Evolutionary conservation across 1,140 invertebrate species (phyloP).

Genomic region (Cydia fagiglandana): DNA sequence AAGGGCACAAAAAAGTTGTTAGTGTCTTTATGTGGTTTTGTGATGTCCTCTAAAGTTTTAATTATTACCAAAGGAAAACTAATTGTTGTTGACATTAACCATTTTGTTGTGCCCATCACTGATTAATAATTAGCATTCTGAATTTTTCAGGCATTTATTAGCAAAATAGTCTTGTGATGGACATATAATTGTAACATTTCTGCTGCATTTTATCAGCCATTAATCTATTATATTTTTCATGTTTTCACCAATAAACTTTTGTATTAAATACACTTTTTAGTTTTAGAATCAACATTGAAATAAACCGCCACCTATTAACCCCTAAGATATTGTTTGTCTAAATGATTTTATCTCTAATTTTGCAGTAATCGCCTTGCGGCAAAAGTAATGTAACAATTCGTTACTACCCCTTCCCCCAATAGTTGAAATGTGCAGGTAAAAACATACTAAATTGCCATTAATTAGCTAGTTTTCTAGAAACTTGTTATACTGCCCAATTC

Average conservation of each 20-base stretch:
- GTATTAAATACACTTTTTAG: constrained; percentile 80
- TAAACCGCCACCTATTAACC: constrained; percentile 76
- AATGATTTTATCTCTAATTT: constrained; percentile 22
- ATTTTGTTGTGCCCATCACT: constrained; percentile 76
- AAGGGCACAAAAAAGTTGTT: constrained; percentile 78
- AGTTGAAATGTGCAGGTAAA: background rate
- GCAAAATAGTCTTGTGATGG: constrained; percentile 76
- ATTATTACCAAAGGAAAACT: constrained; percentile 70
- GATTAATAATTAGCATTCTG: constrained; percentile 69
- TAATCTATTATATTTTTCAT: constrained; percentile 80
- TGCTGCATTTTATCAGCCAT: constrained; percentile 79
- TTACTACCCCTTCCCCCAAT: too few relatives aligned
- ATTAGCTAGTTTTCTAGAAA: background rate
- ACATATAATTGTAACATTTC: constrained; percentile 78
- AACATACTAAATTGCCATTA: background rate
- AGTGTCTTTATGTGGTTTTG: constrained; percentile 74
- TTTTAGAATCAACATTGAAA: constrained; percentile 78
- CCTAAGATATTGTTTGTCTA: constrained; percentile 61
- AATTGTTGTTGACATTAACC: constrained; percentile 69
- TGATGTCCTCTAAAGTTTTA: constrained; percentile 66
- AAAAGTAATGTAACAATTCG: background rate
- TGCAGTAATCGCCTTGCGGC: constrained; percentile 17
- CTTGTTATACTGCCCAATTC: background rate
- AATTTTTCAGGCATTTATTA: constrained; percentile 78
- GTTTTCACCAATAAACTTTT: constrained; percentile 80